Conservation (phyloP, 2,797 vertebrate genomes). For the Brotula barbata region DNA sequence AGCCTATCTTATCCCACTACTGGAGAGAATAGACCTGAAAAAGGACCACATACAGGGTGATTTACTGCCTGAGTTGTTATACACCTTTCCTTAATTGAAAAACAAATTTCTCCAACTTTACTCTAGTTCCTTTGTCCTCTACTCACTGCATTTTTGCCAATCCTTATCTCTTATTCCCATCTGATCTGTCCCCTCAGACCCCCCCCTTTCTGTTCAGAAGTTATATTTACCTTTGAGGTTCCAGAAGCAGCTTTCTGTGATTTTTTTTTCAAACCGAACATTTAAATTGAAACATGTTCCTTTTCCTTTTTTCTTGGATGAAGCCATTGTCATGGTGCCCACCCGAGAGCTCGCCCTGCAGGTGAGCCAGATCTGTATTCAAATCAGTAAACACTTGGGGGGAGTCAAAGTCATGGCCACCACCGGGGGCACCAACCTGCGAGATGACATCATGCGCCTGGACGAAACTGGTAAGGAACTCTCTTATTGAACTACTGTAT, state of each 20-base stretch:
- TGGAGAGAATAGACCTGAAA: constrained; percentile 85
- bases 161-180: too few relatives aligned
- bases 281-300: too few relatives aligned
- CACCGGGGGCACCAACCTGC: constrained; percentile 83
- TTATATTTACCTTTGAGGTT: too few relatives aligned
- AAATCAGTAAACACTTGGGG: constrained; percentile 83
- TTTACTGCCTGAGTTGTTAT: constrained; percentile 3
- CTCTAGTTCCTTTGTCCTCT: neutral
- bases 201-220: too few relatives aligned
- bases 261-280: neutral
- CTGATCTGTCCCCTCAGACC: too few relatives aligned
- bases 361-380: constrained; percentile 84
- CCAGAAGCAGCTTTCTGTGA: too few relatives aligned
- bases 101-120: too few relatives aligned
- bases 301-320: neutral
- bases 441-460: constrained; percentile 84
- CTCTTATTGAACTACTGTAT: neutral
- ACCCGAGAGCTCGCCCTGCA: constrained; percentile 84
- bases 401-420: constrained; percentile 86
- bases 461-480: constrained; percentile 77
- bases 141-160: too few relatives aligned
- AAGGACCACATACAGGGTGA: constrained; percentile 84
- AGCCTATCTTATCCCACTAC: constrained; percentile 83
- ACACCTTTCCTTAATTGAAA: neutral
- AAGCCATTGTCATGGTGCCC: constrained; percentile 82